A percentile compares a stretch with the other conserved stretches of the same genome.
Evolutionary conservation across 2,113 vertebrate species (phyloP).

Genomic region (Aegithalos caudatus): DNA sequence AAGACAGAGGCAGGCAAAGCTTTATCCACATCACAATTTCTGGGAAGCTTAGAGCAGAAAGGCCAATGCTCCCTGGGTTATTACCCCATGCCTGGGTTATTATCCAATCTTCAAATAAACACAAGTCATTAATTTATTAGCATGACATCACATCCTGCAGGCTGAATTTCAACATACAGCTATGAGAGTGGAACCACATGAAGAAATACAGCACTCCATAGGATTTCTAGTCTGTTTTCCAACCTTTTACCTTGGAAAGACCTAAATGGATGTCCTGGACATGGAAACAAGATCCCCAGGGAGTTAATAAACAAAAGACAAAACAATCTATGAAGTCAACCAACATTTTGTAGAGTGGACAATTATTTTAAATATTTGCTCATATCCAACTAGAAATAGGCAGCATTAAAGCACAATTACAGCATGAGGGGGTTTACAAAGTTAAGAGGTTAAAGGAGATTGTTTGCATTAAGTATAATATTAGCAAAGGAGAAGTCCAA

Average conservation of each 20-base stretch:
- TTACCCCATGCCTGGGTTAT: not conserved
- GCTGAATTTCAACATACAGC: not conserved
- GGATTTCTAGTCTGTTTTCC: not conserved
- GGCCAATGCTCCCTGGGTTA: not conserved
- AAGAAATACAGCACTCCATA: not conserved
- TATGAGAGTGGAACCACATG: not conserved
- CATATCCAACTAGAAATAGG: not conserved
- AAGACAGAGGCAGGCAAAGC: not conserved
- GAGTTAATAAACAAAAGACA: not conserved
- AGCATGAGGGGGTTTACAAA: not conserved
- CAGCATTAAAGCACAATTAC: not conserved
- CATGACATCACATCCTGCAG: not conserved
- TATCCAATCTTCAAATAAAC: not conserved
- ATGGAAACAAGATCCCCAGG: not conserved
- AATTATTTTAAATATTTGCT: not conserved
- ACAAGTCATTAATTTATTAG: not conserved
- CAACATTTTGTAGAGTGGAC: not conserved
- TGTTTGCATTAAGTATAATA: not conserved
- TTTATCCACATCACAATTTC: not conserved
- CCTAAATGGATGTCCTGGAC: not conserved
- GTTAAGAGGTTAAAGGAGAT: not conserved
- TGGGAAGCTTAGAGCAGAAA: not conserved
- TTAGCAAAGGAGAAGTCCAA: not conserved
- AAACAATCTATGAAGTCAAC: not conserved
- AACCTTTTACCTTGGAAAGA: not conserved